Evolutionary conservation across 1,140 invertebrate species (phyloP).

Genomic region (Neotoxoptera formosana): DNA sequence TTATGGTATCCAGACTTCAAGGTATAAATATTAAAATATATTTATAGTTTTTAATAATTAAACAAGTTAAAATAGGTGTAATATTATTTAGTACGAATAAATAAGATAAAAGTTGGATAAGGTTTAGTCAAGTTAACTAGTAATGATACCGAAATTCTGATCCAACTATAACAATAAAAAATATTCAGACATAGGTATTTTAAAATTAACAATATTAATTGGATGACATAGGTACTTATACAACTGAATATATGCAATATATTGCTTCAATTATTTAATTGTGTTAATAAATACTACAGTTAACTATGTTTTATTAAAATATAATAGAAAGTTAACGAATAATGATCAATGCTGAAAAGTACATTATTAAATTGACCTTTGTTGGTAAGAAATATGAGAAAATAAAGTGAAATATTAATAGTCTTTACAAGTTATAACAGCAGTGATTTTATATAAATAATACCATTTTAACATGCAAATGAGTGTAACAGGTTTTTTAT

Average conservation of each 20-base stretch:
- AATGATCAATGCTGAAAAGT: not conserved
- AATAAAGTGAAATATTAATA: not conserved
- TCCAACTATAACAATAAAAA: not conserved
- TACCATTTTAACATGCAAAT: not conserved
- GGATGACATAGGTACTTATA: too few species aligned
- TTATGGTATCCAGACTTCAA: too few species aligned
- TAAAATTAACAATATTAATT: not conserved
- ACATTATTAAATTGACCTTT: not conserved
- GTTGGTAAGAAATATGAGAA: not conserved
- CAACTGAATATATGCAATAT: not conserved
- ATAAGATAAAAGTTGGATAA: not conserved
- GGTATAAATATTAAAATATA: too few species aligned
- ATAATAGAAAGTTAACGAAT: not conserved
- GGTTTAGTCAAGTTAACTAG: not conserved
- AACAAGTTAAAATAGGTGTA: not conserved
- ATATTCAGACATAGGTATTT: too few species aligned
- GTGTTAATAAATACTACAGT: not conserved
- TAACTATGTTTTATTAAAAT: not conserved
- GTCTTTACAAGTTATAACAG: not conserved
- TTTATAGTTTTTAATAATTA: too few species aligned
- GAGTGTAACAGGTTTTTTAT: not conserved
- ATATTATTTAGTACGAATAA: not conserved
- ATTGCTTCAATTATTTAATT: not conserved
- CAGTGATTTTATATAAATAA: not conserved
- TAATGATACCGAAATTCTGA: not conserved